Conservation (phyloP, 2,888 invertebrate species). For the Fragum fragum region DNA sequence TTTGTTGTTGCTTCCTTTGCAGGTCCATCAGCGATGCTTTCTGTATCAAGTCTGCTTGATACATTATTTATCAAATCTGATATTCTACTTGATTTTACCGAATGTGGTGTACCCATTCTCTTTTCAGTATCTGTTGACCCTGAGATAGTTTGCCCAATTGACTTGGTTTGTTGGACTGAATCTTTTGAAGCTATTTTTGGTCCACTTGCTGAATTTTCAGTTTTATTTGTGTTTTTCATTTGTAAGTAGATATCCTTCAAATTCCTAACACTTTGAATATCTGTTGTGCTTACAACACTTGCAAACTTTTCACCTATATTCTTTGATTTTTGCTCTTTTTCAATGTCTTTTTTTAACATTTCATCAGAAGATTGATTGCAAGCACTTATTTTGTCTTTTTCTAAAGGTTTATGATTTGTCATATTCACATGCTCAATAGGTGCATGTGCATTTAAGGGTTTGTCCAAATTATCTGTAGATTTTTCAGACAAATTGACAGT, state of each 20-base stretch:
- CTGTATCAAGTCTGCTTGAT: neutral
- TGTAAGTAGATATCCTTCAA: neutral
- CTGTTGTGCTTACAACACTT: neutral
- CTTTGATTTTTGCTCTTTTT: neutral
- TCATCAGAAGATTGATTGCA: neutral
- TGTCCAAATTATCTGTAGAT: too few relatives aligned
- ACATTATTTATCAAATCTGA: slow-evolving; percentile 15
- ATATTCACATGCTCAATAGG: too few relatives aligned
- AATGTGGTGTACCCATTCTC: too few relatives aligned
- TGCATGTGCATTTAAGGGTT: too few relatives aligned
- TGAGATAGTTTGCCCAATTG: too few relatives aligned
- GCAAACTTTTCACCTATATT: neutral
- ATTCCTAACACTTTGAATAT: neutral
- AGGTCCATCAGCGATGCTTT: too few relatives aligned
- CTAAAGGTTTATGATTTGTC: neutral
- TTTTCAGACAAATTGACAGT: too few relatives aligned
- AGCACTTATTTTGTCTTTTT: neutral
- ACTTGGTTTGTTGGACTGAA: neutral
- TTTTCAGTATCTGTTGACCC: too few relatives aligned
- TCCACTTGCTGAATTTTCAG: neutral
- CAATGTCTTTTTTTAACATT: neutral
- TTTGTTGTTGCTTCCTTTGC: too few relatives aligned
- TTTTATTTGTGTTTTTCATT: neutral
- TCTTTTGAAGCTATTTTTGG: neutral
- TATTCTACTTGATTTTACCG: neutral